These are phyloP conservation scores for Bufo gargarizans DNA, from an alignment of 2,113 vertebrate species.

Conservation along the genomic window DNA sequence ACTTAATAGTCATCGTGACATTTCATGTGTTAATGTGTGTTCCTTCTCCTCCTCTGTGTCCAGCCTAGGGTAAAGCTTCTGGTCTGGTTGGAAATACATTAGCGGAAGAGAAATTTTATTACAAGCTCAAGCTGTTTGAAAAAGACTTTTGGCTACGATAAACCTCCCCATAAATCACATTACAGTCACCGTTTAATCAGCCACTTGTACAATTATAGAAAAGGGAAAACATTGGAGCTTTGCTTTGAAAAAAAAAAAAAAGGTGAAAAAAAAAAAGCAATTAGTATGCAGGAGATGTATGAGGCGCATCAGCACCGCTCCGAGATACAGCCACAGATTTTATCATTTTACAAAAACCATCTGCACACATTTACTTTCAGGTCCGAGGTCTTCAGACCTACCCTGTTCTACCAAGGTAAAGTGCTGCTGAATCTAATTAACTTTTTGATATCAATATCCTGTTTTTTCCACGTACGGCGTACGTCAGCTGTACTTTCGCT, in stretches of 20 bases:
- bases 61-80: constrained; percentile 48
- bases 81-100: constrained; percentile 63
- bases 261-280: constrained; percentile 67
- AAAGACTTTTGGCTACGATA: constrained; percentile 67
- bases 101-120: constrained; percentile 69
- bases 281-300: constrained; percentile 68
- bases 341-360: constrained; percentile 72
- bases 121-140: constrained; percentile 66
- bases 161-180: constrained; percentile 71
- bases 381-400: constrained; percentile 66
- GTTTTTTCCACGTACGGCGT: constrained; percentile 50
- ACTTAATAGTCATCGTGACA: neutral
- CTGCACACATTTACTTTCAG: constrained; percentile 64
- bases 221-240: constrained; percentile 65
- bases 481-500: constrained; percentile 57
- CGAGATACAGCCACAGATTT: constrained; percentile 61
- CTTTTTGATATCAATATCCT: constrained; percentile 63
- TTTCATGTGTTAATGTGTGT: neutral
- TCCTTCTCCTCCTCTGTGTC: neutral
- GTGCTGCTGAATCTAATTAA: constrained; percentile 66
- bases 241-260: constrained; percentile 45
- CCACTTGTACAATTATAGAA: constrained; percentile 65
- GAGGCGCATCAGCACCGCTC: constrained; percentile 61
- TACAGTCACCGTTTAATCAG: constrained; percentile 61
- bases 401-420: constrained; percentile 60